These are phyloP conservation scores for Drosophila monieri DNA, from an alignment of 2,888 invertebrate genomes.

Conservation along the genomic window DNA sequence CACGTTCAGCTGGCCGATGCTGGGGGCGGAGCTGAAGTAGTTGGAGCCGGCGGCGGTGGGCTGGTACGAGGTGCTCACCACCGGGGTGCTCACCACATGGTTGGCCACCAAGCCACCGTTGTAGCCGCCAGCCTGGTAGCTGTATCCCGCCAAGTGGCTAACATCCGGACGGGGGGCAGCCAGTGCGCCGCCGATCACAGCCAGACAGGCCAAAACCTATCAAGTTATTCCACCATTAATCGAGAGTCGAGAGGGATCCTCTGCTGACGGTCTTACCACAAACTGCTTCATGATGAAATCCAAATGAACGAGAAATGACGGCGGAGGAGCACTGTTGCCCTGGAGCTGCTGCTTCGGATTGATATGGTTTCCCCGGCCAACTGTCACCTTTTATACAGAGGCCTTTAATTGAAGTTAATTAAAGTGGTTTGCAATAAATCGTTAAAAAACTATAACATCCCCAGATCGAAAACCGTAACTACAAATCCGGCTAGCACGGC, in stretches of 20 bases:
- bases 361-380: conserved; percentile 45
- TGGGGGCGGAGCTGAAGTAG: conserved; percentile 60
- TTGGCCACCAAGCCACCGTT: conserved; percentile 57
- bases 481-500: conserved; percentile 67
- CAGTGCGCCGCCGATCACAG: conserved; percentile 51
- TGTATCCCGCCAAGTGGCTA: conserved; percentile 73
- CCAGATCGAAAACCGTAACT: conserved; percentile 21
- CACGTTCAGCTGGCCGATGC: conserved; percentile 56
- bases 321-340: conserved; percentile 43
- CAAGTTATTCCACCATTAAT: neutral
- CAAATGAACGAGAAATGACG: neutral
- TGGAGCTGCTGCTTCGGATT: conserved; percentile 64
- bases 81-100: conserved; percentile 55
- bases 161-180: conserved; percentile 78
- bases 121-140: conserved; percentile 67
- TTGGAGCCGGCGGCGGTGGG: conserved; percentile 67
- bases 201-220: conserved; percentile 71
- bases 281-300: conserved; percentile 66
- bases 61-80: conserved; percentile 57
- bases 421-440: conserved; percentile 75
- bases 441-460: conserved; percentile 65
- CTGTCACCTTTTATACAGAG: conserved; percentile 62
- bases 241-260: neutral
- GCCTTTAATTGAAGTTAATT: conserved; percentile 81
- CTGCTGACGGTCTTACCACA: conserved; percentile 65